Conservation (phyloP, 2,113 vertebrate genomes). For the Entomyzon cyanotis region DNA sequence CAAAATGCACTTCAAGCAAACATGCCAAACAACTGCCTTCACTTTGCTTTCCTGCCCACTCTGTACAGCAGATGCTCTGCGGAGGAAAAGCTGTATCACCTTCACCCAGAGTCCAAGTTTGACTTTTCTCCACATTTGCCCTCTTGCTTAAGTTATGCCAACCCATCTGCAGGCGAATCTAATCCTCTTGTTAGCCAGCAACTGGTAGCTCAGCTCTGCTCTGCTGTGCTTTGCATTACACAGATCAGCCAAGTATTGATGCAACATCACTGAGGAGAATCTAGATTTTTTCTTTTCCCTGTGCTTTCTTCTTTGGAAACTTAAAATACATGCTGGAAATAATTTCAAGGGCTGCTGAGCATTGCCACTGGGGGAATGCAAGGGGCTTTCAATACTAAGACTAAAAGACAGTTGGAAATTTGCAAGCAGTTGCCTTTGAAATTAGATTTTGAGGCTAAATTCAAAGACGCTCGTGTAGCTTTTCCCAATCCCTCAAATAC, state of each 20-base stretch:
- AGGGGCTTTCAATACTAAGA: slow-evolving; percentile 48
- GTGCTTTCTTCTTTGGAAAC: slow-evolving; percentile 55
- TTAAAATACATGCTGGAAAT: slow-evolving; percentile 67
- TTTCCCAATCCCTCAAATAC: not conserved
- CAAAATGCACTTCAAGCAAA: not conserved
- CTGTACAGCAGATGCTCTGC: not conserved
- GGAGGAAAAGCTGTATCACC: not conserved
- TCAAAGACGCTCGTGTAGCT: not conserved
- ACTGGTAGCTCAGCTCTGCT: slow-evolving; percentile 39
- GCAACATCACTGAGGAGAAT: slow-evolving; percentile 53
- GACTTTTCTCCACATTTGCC: not conserved
- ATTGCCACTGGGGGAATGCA: slow-evolving; percentile 52
- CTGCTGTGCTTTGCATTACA: slow-evolving; percentile 21
- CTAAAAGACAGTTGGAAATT: slow-evolving; percentile 57
- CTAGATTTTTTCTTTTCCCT: slow-evolving; percentile 16
- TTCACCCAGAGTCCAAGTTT: not conserved
- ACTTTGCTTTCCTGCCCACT: not conserved
- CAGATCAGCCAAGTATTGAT: slow-evolving; percentile 61
- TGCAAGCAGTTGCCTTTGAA: slow-evolving; percentile 53
- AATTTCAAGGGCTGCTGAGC: slow-evolving; percentile 73
- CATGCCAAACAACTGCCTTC: not conserved
- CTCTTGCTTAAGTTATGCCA: slow-evolving; percentile 18
- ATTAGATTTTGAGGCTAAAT: slow-evolving; percentile 46
- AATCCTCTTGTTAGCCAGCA: slow-evolving; percentile 53
- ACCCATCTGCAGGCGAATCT: slow-evolving; percentile 22